Evolutionary conservation across 2,797 vertebrate genomes (phyloP), one percentile per base, ranked within the genome.

Genomic region (Tinamus major): DNA sequence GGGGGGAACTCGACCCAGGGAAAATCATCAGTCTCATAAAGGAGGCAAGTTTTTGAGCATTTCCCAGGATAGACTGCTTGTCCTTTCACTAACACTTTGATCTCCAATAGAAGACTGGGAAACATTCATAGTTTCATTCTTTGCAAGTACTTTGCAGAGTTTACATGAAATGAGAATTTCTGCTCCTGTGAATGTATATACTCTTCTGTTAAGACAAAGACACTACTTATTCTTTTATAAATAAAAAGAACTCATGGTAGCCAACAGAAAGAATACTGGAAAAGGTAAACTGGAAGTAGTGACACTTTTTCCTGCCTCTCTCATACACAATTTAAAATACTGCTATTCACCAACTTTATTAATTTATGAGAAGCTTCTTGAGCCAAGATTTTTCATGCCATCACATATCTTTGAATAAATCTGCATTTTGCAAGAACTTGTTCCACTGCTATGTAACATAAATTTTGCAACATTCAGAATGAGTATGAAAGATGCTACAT

Each of bases 141-240:
- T 93, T 93, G 79, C 41, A 90, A 65, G 61, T 41, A 71, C 33
- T 68, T 75, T 79, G 67, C 51, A 82, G 67, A 72, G 65, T 85
- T 91, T 46, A 75, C 83, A 20, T 56, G 56, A 62, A 62, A 16
- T 62, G 55, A 80, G 49, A 81, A 76, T 84, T 69, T 51, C 42
- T 81, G 62, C 18, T 67, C 17, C 44, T 58, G 18, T 83, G 69
- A 83, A 76, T 27, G n/a, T 29, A 41, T 68, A 71, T 59, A 84
- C 81, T 68, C 48, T 68, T 39, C 23, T 42, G 51, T 53, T 48
- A 77, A 84, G 67, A 71, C 61, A 77, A 33, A 72, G 71, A 59
- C 15, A 56, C 23, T 59, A 15, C 8, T 21, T 61, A 62, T 70
- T 49, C 7, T 24, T 23, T 39, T 41, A 13, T 55, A 70, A 17